Evolutionary conservation across 2,113 vertebrate genomes (phyloP).

Genomic region (Sinocyclocheilus maitianheensis): DNA sequence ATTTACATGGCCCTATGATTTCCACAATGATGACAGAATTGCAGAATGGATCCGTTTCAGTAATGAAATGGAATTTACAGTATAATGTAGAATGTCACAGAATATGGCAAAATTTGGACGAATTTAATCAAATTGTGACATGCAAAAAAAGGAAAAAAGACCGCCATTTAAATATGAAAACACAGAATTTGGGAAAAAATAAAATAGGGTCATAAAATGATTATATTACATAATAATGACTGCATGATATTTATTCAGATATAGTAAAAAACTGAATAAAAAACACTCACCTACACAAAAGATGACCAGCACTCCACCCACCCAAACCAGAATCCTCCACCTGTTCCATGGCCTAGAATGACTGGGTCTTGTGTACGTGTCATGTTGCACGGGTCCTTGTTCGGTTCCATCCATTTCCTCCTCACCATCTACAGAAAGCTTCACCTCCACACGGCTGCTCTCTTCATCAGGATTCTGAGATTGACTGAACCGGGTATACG

Average conservation of each 20-base stretch:
- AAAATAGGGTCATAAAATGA: no score
- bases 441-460: constrained; percentile 84
- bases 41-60: background rate
- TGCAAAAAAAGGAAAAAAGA: no score
- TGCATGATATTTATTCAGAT: background rate
- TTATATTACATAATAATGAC: no score
- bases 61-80: background rate
- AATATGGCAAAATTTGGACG: background rate
- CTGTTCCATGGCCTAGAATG: constrained; percentile 41
- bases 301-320: constrained; percentile 68
- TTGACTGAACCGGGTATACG: constrained; percentile 86
- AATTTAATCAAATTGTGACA: background rate
- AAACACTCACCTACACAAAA: constrained; percentile 81
- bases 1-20: no score
- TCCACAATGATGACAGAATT: no score
- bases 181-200: background rate
- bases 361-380: background rate
- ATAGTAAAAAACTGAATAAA: background rate
- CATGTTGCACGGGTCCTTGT: constrained; percentile 51
- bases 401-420: constrained; percentile 76
- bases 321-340: constrained; percentile 62
- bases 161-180: no score
- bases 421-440: constrained; percentile 73
- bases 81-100: background rate
- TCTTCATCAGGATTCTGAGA: constrained; percentile 81